phyloP scores from a whole-genome alignment of 2,888 invertebrate species.

The Nemotelus nigrinus region DNA sequence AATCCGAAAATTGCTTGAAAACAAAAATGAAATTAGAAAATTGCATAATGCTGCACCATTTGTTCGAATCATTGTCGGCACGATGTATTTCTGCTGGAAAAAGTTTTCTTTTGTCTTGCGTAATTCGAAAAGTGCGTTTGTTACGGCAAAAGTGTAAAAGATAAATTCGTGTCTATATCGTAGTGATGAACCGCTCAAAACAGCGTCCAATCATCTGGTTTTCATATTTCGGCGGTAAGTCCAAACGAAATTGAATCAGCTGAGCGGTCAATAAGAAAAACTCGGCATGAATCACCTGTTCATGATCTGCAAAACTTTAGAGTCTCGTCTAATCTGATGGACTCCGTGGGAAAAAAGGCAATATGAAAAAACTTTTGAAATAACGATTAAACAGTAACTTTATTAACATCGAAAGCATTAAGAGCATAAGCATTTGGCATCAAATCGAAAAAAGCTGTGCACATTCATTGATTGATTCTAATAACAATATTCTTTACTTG shows the following conservation, averaged over 20 bases:
- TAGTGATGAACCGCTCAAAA: background rate
- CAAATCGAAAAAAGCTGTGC: background rate
- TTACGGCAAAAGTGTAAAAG: conserved; percentile 31
- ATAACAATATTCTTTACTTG: background rate
- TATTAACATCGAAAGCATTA: conserved; percentile 38
- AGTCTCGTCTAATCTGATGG: background rate
- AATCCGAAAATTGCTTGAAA: conserved; percentile 17
- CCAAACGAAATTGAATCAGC: background rate
- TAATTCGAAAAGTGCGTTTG: conserved; percentile 28
- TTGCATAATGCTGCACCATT: conserved; percentile 31
- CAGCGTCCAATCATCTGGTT: background rate
- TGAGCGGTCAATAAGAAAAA: conserved; percentile 10
- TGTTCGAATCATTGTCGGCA: conserved; percentile 23
- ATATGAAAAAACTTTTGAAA: background rate
- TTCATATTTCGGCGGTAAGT: conserved; percentile 11
- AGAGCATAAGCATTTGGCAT: background rate
- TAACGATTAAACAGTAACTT: conserved; percentile 20
- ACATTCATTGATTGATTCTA: conserved; percentile 2
- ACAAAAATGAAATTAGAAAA: conserved; percentile 24
- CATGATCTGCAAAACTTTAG: background rate
- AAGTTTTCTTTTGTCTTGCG: conserved; percentile 25
- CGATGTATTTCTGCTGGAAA: background rate
- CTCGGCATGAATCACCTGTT: conserved; percentile 12
- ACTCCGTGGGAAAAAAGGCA: background rate
- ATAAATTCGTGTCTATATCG: conserved; percentile 12